Conservation (phyloP, 2,888 invertebrate species). For the Drosophila hawaiiensis region DNA sequence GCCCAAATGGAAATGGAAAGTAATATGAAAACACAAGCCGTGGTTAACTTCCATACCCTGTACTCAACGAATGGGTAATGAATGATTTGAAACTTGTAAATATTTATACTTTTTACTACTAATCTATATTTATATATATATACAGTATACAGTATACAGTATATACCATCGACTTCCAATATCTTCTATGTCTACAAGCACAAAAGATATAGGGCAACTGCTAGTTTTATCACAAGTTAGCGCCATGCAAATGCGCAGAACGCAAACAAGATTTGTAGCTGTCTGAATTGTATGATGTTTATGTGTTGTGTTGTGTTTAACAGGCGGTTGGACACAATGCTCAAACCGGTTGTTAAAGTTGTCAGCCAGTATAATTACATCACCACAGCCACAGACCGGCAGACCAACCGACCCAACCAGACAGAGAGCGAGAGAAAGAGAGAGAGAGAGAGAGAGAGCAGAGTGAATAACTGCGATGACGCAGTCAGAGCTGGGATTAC, state of each 20-base stretch:
- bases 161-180: background rate
- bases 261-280: conserved; percentile 64
- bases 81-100: background rate
- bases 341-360: conserved; percentile 70
- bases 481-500: conserved; percentile 30
- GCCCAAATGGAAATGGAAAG: conserved; percentile 54
- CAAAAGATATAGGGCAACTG: conserved; percentile 19
- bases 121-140: background rate
- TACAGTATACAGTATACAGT: no score
- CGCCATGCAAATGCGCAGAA: conserved; percentile 48
- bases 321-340: conserved; percentile 43
- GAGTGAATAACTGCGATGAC: conserved; percentile 8
- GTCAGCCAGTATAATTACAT: conserved; percentile 71
- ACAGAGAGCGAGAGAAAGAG: conserved; percentile 13
- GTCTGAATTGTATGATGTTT: conserved; percentile 26
- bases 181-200: background rate
- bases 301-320: conserved; percentile 30
- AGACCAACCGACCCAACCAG: background rate
- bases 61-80: background rate
- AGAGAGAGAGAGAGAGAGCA: conserved; percentile 8
- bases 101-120: background rate
- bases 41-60: conserved; percentile 26
- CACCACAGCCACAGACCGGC: conserved; percentile 42
- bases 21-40: conserved; percentile 23
- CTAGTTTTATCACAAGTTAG: conserved; percentile 1